Conservation (phyloP, 2,888 invertebrate genomes). For the Drosophila mimetica region DNA sequence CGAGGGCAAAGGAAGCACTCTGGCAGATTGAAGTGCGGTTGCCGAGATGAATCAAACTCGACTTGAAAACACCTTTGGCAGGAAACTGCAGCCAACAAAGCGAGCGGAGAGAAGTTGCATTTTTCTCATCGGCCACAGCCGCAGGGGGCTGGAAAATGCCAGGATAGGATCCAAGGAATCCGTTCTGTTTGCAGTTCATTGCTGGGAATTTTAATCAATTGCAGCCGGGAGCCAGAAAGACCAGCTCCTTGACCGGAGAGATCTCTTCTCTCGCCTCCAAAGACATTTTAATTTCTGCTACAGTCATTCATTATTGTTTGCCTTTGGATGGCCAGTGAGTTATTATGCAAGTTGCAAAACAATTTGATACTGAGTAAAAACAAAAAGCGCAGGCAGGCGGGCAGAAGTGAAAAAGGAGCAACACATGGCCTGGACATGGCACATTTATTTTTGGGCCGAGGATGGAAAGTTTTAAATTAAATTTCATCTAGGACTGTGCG, state of each 20-base stretch:
- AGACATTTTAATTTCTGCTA: slow-evolving; percentile 49
- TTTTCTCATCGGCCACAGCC: slow-evolving; percentile 31
- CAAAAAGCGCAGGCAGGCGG: background rate
- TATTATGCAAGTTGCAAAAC: slow-evolving; percentile 69
- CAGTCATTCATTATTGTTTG: slow-evolving; percentile 44
- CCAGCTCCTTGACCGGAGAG: slow-evolving; percentile 4
- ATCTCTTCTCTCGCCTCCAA: background rate
- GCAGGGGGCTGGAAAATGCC: slow-evolving; percentile 29
- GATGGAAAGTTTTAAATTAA: slow-evolving; percentile 71
- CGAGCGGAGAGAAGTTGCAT: slow-evolving; percentile 14
- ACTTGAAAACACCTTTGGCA: slow-evolving; percentile 36
- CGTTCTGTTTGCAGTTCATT: slow-evolving; percentile 37
- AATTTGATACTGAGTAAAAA: slow-evolving; percentile 50
- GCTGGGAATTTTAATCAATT: slow-evolving; percentile 50
- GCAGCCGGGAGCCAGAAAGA: slow-evolving; percentile 26
- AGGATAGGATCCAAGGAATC: slow-evolving; percentile 9
- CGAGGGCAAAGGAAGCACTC: slow-evolving; percentile 36
- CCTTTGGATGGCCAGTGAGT: slow-evolving; percentile 57
- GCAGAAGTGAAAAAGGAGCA: slow-evolving; percentile 9
- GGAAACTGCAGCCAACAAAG: slow-evolving; percentile 24
- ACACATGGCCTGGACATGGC: slow-evolving; percentile 53
- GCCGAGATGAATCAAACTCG: slow-evolving; percentile 23
- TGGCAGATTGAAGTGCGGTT: slow-evolving; percentile 41
- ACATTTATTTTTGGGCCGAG: slow-evolving; percentile 64
- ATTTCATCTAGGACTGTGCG: slow-evolving; percentile 57